phyloP scores from a whole-genome alignment of 2,113 vertebrate species.

The Myrmecobius fasciatus region DNA sequence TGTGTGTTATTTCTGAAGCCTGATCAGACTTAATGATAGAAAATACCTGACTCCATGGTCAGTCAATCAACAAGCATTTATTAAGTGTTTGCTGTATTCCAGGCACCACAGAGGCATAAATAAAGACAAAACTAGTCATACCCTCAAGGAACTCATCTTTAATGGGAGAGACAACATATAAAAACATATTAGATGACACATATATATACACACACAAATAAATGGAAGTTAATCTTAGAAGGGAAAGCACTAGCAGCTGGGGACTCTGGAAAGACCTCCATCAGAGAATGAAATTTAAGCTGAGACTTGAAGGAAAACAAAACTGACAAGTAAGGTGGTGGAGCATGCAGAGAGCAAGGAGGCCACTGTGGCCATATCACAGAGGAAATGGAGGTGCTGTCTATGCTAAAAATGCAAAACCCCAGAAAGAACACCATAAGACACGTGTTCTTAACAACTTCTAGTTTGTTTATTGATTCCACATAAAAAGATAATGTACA shows the following conservation, averaged over 20 bases:
- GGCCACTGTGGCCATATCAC: not conserved
- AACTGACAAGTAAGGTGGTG: not conserved
- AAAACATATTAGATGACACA: not conserved
- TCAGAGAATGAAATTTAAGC: not conserved
- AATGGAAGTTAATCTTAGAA: not conserved
- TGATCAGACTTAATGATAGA: not conserved
- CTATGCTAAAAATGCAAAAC: not conserved
- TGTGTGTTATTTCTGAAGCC: not conserved
- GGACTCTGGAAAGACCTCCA: not conserved
- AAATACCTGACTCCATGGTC: not conserved
- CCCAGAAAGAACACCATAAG: not conserved
- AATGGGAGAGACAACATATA: not conserved
- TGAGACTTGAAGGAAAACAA: not conserved
- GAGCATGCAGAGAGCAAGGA: not conserved
- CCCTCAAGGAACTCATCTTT: not conserved
- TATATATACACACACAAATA: not conserved
- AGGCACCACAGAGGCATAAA: not conserved
- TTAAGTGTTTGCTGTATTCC: not conserved
- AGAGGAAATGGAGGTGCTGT: not conserved
- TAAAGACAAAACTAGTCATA: not conserved
- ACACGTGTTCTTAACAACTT: not conserved
- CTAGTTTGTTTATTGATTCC: not conserved
- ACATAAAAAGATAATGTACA: not conserved
- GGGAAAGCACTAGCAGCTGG: not conserved
- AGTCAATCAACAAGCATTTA: not conserved